A percentile compares a stretch with the other conserved stretches of the same genome.
Evolutionary conservation across 2,113 vertebrate species (phyloP).

Genomic region (Epinephelus fuscoguttatus): DNA sequence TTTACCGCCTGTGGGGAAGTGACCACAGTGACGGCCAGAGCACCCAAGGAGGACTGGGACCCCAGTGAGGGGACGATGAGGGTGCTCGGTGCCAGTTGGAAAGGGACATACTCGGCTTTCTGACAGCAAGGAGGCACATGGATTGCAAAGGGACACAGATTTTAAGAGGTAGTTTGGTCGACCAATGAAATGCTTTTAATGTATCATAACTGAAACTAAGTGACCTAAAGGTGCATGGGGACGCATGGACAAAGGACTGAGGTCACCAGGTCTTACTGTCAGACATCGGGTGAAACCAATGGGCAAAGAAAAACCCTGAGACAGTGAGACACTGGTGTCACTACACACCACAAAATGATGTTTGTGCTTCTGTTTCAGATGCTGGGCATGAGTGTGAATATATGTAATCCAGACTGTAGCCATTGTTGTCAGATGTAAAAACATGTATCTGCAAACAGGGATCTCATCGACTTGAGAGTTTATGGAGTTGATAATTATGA

Average conservation of each 20-base stretch:
- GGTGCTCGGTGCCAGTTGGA: background rate
- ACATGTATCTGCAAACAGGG: conserved; percentile 7
- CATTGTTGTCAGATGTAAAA: conserved; percentile 27
- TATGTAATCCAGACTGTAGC: conserved; percentile 44
- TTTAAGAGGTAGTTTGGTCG: conserved; percentile 9
- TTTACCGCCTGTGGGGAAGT: conserved; percentile 93
- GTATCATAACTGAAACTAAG: conserved; percentile 26
- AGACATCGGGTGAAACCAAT: background rate
- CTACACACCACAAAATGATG: background rate
- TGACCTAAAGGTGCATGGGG: conserved; percentile 41
- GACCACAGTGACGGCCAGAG: conserved; percentile 89
- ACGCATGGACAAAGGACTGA: background rate
- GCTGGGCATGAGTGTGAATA: conserved; percentile 33
- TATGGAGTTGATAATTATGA: conserved; percentile 1
- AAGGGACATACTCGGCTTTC: background rate
- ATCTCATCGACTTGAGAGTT: background rate
- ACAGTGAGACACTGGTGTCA: conserved; percentile 5
- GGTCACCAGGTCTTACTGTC: background rate
- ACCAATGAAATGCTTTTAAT: conserved; percentile 26
- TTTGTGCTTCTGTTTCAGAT: conserved; percentile 5
- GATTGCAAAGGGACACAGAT: conserved; percentile 19
- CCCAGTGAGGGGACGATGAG: conserved; percentile 56
- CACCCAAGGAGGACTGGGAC: conserved; percentile 71
- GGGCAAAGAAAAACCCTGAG: background rate
- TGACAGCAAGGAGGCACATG: background rate